These are phyloP conservation scores for Autographa gamma DNA, from an alignment of 2,888 invertebrate species.

Conservation along the genomic window DNA sequence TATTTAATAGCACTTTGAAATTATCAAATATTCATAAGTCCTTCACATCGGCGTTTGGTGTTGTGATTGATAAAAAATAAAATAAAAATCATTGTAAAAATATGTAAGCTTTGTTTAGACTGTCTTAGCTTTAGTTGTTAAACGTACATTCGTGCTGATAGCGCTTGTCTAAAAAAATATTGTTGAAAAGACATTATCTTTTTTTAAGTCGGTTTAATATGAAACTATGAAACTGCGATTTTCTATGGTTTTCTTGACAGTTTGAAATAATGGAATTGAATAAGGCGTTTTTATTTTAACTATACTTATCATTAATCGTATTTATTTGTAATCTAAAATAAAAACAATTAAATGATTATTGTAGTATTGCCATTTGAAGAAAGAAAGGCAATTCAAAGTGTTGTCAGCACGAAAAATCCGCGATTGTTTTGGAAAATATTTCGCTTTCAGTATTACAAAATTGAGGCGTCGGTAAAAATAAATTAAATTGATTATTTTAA, in stretches of 20 bases:
- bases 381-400: slow-evolving; percentile 17
- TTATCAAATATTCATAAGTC: slow-evolving; percentile 53
- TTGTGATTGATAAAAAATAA: slow-evolving; percentile 65
- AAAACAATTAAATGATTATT: neutral
- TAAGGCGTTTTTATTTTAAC: neutral
- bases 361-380: neutral
- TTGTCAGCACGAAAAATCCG: slow-evolving; percentile 36
- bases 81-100: slow-evolving; percentile 58
- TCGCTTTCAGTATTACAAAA: slow-evolving; percentile 79
- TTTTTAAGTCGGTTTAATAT: neutral
- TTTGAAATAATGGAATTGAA: neutral
- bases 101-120: slow-evolving; percentile 74
- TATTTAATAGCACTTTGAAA: neutral
- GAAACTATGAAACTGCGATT: neutral
- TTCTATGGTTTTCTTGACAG: neutral
- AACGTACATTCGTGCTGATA: slow-evolving; percentile 23
- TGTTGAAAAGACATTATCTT: neutral
- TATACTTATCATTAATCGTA: neutral
- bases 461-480: slow-evolving; percentile 69
- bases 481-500: slow-evolving; percentile 37
- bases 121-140: slow-evolving; percentile 70
- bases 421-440: slow-evolving; percentile 50
- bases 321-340: neutral
- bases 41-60: slow-evolving; percentile 68
- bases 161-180: slow-evolving; percentile 5